A percentile compares a stretch with the other conserved stretches of the same genome.
Conservation (phyloP, 2,888 invertebrate species). For the Zhuqinia jingwanae region DNA sequence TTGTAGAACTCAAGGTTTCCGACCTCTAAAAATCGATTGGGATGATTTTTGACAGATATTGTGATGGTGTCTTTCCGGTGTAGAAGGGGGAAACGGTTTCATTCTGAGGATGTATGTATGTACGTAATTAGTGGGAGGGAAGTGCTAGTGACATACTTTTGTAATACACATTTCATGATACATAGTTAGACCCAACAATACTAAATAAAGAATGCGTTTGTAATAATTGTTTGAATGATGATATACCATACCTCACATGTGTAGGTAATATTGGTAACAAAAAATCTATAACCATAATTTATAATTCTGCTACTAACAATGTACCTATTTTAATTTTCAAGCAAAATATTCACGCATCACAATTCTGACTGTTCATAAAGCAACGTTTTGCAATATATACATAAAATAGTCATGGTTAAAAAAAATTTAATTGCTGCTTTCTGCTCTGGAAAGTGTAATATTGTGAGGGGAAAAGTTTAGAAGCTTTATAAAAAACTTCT, state of each 20-base stretch:
- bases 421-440: too few relatives aligned
- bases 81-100: background rate
- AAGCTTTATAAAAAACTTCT: too few relatives aligned
- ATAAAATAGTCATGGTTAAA: too few relatives aligned
- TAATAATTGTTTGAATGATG: background rate
- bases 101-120: too few relatives aligned
- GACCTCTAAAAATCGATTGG: conserved; percentile 41
- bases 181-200: too few relatives aligned
- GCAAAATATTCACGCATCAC: too few relatives aligned
- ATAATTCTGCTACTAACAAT: background rate
- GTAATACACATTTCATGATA: too few relatives aligned
- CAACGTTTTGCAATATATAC: too few relatives aligned
- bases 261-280: background rate
- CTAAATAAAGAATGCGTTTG: background rate
- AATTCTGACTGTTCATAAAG: too few relatives aligned
- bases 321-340: too few relatives aligned
- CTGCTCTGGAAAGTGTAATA: too few relatives aligned
- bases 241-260: background rate
- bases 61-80: conserved; percentile 39
- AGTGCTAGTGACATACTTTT: conserved; percentile 54
- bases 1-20: conserved; percentile 45
- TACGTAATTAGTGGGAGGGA: conserved; percentile 47
- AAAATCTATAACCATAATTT: background rate
- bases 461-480: too few relatives aligned
- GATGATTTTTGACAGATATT: conserved; percentile 6